Conservation (phyloP, 1,140 invertebrate genomes). For the Chymomyza costata region DNA sequence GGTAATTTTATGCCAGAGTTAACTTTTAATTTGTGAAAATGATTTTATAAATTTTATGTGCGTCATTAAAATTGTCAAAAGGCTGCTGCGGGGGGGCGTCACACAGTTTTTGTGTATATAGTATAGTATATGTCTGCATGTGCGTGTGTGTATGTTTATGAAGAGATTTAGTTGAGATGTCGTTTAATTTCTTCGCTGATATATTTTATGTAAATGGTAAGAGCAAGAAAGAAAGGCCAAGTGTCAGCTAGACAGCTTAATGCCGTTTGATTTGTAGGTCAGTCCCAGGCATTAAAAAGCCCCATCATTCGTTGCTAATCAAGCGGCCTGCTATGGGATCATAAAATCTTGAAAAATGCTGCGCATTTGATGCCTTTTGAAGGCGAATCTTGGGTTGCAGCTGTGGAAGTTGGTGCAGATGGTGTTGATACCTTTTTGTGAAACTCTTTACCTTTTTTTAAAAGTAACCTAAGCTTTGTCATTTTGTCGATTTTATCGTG, state of each 20-base stretch:
- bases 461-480: too few species aligned
- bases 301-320: too few species aligned
- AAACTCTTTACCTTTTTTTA: too few species aligned
- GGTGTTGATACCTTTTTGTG: too few species aligned
- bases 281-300: conserved; percentile 5
- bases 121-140: not conserved
- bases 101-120: too few species aligned
- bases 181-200: conserved; percentile 5
- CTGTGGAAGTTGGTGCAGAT: too few species aligned
- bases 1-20: conserved; percentile 74
- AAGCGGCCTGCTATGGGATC: too few species aligned
- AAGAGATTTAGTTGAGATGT: conserved; percentile 7
- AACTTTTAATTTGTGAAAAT: conserved; percentile 72
- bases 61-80: conserved; percentile 54
- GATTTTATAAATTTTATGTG: conserved; percentile 67
- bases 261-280: conserved; percentile 65
- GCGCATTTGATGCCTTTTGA: too few species aligned
- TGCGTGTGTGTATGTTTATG: not conserved
- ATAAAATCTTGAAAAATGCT: too few species aligned
- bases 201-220: conserved; percentile 48
- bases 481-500: too few species aligned
- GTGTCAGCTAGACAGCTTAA: conserved; percentile 60
- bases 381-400: too few species aligned
- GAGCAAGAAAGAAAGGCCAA: conserved; percentile 35
- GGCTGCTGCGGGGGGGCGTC: conserved; percentile 4